Base-by-base conservation (phyloP, 1,140 invertebrate genomes). In the Microplitis demolitor region DNA sequence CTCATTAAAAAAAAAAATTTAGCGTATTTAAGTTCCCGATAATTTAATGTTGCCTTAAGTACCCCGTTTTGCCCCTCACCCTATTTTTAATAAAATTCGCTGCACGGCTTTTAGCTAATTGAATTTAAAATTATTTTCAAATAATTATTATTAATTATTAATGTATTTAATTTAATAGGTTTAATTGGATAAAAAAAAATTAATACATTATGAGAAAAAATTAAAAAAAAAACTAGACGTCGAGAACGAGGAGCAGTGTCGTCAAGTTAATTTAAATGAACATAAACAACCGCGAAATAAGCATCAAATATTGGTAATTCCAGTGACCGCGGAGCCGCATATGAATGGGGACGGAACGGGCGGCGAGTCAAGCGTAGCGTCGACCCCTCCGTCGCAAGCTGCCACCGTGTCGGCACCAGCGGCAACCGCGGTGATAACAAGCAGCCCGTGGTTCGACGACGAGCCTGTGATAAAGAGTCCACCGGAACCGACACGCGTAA, bases 401-500 rank as follows among this genome's bases (percentile, higher is more conserved):
- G 66, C 75, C 71, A 75, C 76, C 78, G 71, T 74, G 34, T 50
- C 72, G 64, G 71, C 70, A 14, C 76, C 78, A 71, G 74, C 73
- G 45, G 75, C 81, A 67, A 78, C 76, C 58, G 77, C 77, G 14
- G 82, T 84, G 68, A 86, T 87, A 85, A 67, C 35, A 56, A 72
- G 71, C 56, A 89, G 88, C 83, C 86, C 89, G 50, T 89, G 90
- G 87, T 87, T 88, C 69, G 85, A 89, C 79, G 84, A 90, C 78
- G 92, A 93, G 73, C 92, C 91, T 24, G 90, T 96, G 66, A 93
- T 96, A 56, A 96, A 96, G 84, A 95, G 94, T 16, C 95, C 95
- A 4, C 94, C 95, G 24, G 95, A 97, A 79, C 95, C 95, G 45
- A 97, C 96, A 16, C 88, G 95, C 76, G 95, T 97, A 67, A 97